These are phyloP conservation scores for Scaptomyza hsui DNA, from an alignment of 1,140 invertebrate genomes.

Conservation along the genomic window DNA sequence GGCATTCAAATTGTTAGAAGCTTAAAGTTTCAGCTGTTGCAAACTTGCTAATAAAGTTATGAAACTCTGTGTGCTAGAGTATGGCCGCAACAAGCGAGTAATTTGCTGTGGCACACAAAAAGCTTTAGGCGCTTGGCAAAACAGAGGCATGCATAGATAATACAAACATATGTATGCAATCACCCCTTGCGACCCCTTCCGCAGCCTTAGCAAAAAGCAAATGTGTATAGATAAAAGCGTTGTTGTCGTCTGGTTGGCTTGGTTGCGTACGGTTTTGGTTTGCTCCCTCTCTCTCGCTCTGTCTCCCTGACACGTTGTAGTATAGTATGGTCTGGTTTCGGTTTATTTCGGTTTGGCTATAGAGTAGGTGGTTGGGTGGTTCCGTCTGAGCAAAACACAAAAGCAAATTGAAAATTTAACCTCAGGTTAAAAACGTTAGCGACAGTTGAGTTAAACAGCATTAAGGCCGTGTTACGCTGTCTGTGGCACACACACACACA, in stretches of 20 bases:
- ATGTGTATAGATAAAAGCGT: slow-evolving; percentile 47
- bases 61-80: slow-evolving; percentile 19
- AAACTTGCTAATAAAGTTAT: slow-evolving; percentile 2
- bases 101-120: slow-evolving; percentile 65
- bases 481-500: slow-evolving; percentile 54
- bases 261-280: slow-evolving; percentile 8
- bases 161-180: slow-evolving; percentile 30
- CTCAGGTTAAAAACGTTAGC: slow-evolving; percentile 81
- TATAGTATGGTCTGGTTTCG: slow-evolving; percentile 19
- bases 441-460: slow-evolving; percentile 81
- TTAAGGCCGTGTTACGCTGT: slow-evolving; percentile 80
- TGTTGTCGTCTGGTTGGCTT: slow-evolving; percentile 50
- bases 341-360: slow-evolving; percentile 1
- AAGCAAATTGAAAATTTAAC: slow-evolving; percentile 82
- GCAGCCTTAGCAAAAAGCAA: background rate
- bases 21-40: background rate
- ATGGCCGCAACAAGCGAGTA: slow-evolving; percentile 61
- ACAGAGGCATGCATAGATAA: slow-evolving; percentile 56
- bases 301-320: background rate
- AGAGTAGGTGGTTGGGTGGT: slow-evolving; percentile 35
- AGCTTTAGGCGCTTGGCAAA: slow-evolving; percentile 62
- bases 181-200: background rate
- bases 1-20: background rate
- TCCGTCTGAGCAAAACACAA: slow-evolving; percentile 46
- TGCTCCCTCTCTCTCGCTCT: background rate